phyloP scores from a whole-genome alignment of 1,140 invertebrate species.

The Zaprionus vittiger region DNA sequence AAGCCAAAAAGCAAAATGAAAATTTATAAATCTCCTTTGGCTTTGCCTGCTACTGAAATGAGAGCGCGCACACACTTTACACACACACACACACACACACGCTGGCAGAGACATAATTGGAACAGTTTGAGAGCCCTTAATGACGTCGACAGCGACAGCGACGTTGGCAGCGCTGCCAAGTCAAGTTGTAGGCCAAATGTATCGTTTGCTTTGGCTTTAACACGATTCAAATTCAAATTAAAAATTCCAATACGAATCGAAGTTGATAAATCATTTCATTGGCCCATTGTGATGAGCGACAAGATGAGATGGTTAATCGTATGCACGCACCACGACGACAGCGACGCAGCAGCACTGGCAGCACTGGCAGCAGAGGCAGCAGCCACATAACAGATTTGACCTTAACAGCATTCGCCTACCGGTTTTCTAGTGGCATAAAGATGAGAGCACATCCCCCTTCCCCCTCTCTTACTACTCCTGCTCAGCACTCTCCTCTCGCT shows the following conservation, averaged over 20 bases:
- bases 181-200: constrained; percentile 66
- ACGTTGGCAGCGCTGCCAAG: constrained; percentile 3
- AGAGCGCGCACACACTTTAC: constrained; percentile 38
- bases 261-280: constrained; percentile 70
- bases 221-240: constrained; percentile 61
- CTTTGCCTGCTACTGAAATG: constrained; percentile 54
- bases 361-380: constrained; percentile 14
- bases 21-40: constrained; percentile 49
- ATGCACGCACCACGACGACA: constrained; percentile 28
- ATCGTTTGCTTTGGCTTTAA: constrained; percentile 64
- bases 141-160: constrained; percentile 56
- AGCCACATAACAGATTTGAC: constrained; percentile 72
- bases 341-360: constrained; percentile 27
- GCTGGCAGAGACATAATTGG: constrained; percentile 70
- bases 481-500: not conserved
- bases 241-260: constrained; percentile 54
- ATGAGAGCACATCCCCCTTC: constrained; percentile 18
- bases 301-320: constrained; percentile 30
- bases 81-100: constrained; percentile 37
- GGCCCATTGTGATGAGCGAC: constrained; percentile 29
- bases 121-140: constrained; percentile 79
- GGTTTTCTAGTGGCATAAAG: constrained; percentile 63
- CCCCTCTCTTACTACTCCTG: too few species aligned
- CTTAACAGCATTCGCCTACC: constrained; percentile 70
- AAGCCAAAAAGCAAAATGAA: constrained; percentile 61